Evolutionary conservation across 2,888 invertebrate species (phyloP).

Genomic region (Elaeidobius kamerunicus): DNA sequence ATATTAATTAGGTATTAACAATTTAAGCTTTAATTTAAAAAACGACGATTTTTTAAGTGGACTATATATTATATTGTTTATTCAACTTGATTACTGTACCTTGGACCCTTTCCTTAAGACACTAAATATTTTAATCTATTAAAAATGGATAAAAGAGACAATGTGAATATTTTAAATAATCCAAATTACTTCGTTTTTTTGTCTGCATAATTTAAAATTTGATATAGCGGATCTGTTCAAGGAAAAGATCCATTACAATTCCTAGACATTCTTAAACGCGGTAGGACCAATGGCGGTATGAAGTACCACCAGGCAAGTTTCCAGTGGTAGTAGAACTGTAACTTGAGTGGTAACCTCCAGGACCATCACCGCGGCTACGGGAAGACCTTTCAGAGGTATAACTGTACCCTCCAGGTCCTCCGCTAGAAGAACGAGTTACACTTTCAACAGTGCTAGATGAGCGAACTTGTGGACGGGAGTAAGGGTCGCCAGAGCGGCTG

Average conservation of each 20-base stretch:
- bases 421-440: constrained; percentile 61
- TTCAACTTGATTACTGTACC: not conserved
- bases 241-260: constrained; percentile 15
- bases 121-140: not conserved
- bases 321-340: constrained; percentile 77
- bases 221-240: not conserved
- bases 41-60: not conserved
- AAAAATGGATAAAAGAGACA: not conserved
- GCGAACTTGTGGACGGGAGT: constrained; percentile 59
- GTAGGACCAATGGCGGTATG: constrained; percentile 83
- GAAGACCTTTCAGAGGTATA: constrained; percentile 71
- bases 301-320: constrained; percentile 77
- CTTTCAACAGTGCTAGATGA: constrained; percentile 69
- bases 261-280: constrained; percentile 63
- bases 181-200: not conserved
- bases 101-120: constrained; percentile 4
- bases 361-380: constrained; percentile 66
- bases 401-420: constrained; percentile 67
- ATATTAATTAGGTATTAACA: not conserved
- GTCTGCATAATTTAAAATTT: not conserved
- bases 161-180: not conserved
- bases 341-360: constrained; percentile 74
- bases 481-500: constrained; percentile 56
- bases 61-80: not conserved
- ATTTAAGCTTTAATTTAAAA: not conserved